phyloP scores from a whole-genome alignment of 1,140 invertebrate species.

The Scaptomyza hsui region DNA sequence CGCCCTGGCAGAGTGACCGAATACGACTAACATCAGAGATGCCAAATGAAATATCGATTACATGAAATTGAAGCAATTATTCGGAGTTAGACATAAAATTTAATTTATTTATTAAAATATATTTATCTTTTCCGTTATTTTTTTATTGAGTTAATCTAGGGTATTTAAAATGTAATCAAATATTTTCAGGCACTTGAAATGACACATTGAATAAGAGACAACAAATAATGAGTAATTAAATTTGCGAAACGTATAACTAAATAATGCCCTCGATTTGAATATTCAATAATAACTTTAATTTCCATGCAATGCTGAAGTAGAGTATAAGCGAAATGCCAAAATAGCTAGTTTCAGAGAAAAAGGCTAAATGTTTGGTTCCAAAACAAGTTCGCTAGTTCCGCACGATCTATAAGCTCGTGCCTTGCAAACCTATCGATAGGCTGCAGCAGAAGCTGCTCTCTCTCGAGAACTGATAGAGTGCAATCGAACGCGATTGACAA shows the following conservation, averaged over 20 bases:
- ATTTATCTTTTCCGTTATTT: too few relatives aligned
- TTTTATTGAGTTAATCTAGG: too few relatives aligned
- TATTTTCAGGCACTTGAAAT: too few relatives aligned
- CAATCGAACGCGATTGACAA: slow-evolving; percentile 47
- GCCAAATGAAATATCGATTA: slow-evolving; percentile 10
- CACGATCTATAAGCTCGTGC: background rate
- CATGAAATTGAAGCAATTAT: background rate
- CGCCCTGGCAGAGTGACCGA: slow-evolving; percentile 42
- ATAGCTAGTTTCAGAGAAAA: background rate
- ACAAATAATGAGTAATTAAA: too few relatives aligned
- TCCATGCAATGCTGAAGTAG: too few relatives aligned
- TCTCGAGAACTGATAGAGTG: slow-evolving; percentile 36
- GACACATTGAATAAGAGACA: too few relatives aligned
- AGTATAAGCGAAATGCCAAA: background rate
- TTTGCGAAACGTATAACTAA: too few relatives aligned
- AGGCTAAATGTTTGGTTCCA: background rate
- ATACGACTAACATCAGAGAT: slow-evolving; percentile 6
- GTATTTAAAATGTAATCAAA: too few relatives aligned
- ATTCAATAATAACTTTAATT: too few relatives aligned
- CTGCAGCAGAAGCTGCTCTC: slow-evolving; percentile 18
- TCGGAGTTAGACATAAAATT: background rate
- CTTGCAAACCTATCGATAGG: slow-evolving; percentile 28
- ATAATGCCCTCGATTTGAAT: too few relatives aligned
- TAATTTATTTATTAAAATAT: too few relatives aligned
- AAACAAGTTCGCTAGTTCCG: background rate